Base-by-base conservation (phyloP, 2,797 vertebrate genomes). In the Notoglanidium macrostoma region DNA sequence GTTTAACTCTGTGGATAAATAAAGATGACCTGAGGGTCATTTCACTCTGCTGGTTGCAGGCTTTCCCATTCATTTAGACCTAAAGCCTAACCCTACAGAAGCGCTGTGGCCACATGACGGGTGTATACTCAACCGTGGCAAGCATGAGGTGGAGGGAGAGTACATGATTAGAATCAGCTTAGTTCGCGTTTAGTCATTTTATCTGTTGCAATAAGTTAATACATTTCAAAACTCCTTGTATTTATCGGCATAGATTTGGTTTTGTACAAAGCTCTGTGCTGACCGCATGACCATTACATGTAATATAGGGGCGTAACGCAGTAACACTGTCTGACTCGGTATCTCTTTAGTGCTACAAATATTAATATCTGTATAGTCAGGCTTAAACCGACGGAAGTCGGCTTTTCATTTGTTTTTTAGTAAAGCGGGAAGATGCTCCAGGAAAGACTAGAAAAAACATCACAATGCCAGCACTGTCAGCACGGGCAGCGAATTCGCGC, bases 11-110 rank as follows among this genome's bases (percentile, higher is more conserved):
- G 86, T 87, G 88, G 78, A 87, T 92, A 92, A 91, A 92, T 90
- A 91, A 88, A 88, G 89, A 87, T 90, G 90, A 90, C 91, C 91
- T 81, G 51, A 77, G 87, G 90, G 88, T 91, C 90, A 87, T 87
- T 87, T 90, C 88, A 87, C 87, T 89, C 83, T 55, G 55, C 21
- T 29, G 63, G n/a, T 46, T 74, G 77, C 83, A 70, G 63, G 68
- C 76, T 44, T 86, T 74, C 32, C 72, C 79, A 76, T 89, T 89
- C 82, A 87, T 78, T 90, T 82, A 59, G 70, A 51, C 46, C 23
- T 65, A 57, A 68, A 63, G 21, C 35, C 51, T 59, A 72, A 44
- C 61, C 78, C 23, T 68, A 79, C 46, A 19, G 9, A 67, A 35
- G 23, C 57, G 14, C 59, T 32, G 46, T 82, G 84, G 83, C 2